phyloP scores from a whole-genome alignment of 2,797 vertebrate genomes.

The Poeciliopsis turneri region DNA sequence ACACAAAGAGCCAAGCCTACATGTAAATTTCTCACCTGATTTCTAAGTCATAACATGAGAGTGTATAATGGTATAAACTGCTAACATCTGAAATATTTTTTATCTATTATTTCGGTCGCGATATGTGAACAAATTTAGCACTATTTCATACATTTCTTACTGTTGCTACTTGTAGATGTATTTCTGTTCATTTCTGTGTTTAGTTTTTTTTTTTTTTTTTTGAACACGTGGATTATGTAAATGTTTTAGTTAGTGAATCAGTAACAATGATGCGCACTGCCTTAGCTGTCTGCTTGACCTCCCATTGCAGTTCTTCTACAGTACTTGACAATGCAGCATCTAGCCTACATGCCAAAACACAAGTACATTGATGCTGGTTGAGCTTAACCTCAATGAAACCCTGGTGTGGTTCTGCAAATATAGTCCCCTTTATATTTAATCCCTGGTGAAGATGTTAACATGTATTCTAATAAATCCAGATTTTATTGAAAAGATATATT shows the following conservation, averaged over 20 bases:
- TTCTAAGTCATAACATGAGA: constrained; percentile 28
- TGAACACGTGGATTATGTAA: constrained; percentile 59
- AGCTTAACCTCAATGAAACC: constrained; percentile 34
- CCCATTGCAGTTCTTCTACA: constrained; percentile 50
- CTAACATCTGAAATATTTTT: constrained; percentile 53
- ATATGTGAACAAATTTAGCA: constrained; percentile 38
- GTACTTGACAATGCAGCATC: constrained; percentile 60
- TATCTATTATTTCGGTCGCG: constrained; percentile 39
- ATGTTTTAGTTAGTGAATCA: constrained; percentile 77
- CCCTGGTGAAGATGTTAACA: background rate
- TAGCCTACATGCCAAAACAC: constrained; percentile 48
- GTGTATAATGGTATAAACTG: constrained; percentile 29
- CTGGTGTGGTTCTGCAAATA: constrained; percentile 14
- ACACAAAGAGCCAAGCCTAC: constrained; percentile 33
- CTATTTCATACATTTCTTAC: constrained; percentile 55
- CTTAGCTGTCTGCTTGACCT: constrained; percentile 82
- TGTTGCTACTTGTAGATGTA: constrained; percentile 55
- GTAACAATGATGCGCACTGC: constrained; percentile 82
- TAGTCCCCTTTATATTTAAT: background rate
- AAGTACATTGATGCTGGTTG: constrained; percentile 35
- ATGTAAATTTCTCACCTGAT: constrained; percentile 48
- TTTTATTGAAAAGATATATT: background rate
- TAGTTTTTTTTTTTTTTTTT: constrained; percentile 74
- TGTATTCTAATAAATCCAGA: background rate
- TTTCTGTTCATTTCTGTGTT: constrained; percentile 55